phyloP scores from a whole-genome alignment of 1,140 invertebrate species.

The Macrosteles quadrilineatus region DNA sequence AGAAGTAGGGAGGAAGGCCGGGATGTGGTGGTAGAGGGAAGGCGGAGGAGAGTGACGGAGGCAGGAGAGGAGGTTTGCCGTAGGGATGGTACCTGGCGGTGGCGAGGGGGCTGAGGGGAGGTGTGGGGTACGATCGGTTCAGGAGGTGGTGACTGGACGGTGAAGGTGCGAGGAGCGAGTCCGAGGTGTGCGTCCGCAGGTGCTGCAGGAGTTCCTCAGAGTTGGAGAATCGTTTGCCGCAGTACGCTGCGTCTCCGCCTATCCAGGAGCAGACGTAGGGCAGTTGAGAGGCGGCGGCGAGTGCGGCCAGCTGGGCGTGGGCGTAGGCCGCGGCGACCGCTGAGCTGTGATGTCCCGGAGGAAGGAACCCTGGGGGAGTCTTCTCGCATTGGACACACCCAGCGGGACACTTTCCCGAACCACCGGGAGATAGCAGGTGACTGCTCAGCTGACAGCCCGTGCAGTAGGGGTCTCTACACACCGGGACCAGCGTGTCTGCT shows the following conservation, averaged over 20 bases:
- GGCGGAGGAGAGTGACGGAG: constrained; percentile 66
- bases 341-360: constrained; percentile 76
- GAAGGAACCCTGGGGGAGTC: constrained; percentile 34
- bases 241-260: constrained; percentile 79
- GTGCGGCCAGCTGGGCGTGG: constrained; percentile 43
- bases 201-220: constrained; percentile 95
- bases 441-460: constrained; percentile 90
- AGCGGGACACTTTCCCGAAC: constrained; percentile 69
- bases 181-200: constrained; percentile 83
- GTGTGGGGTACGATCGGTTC: constrained; percentile 49
- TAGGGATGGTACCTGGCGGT: constrained; percentile 91
- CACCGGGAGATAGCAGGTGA: constrained; percentile 75
- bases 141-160: constrained; percentile 60
- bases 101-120: constrained; percentile 77
- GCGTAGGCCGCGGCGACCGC: constrained; percentile 55
- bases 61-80: constrained; percentile 69
- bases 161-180: constrained; percentile 54
- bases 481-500: constrained; percentile 84
- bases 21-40: constrained; percentile 72
- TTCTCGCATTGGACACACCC: constrained; percentile 91
- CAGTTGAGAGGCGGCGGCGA: constrained; percentile 54
- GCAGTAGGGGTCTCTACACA: constrained; percentile 95
- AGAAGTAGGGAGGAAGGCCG: constrained; percentile 50
- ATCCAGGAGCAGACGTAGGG: constrained; percentile 96
- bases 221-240: constrained; percentile 90